Evolutionary conservation across 2,888 invertebrate species (phyloP).

Genomic region (Mythimna ferrago): DNA sequence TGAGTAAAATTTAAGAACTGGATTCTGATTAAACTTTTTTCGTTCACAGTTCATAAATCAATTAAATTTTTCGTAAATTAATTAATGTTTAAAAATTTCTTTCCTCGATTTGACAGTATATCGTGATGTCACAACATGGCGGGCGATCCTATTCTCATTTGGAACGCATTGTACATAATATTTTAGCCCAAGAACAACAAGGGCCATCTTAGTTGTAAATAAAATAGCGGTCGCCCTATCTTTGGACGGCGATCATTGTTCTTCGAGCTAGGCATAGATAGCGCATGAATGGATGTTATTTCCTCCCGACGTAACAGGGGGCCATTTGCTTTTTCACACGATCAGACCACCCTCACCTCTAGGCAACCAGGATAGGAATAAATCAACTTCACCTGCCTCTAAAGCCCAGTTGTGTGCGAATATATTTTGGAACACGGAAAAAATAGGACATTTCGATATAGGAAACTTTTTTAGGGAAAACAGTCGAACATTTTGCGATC

Average conservation of each 20-base stretch:
- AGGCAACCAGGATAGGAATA: conserved; percentile 74
- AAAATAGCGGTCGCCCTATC: conserved; percentile 59
- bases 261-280: conserved; percentile 68
- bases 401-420: conserved; percentile 37
- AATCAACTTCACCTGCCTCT: conserved; percentile 65
- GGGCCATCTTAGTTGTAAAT: conserved; percentile 47
- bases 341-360: conserved; percentile 63
- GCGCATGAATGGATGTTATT: conserved; percentile 72
- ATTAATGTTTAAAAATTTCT: too few relatives aligned
- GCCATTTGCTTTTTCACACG: conserved; percentile 71
- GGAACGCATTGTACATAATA: background rate
- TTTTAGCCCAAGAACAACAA: conserved; percentile 32
- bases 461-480: background rate
- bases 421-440: conserved; percentile 18
- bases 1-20: too few relatives aligned
- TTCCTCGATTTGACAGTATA: too few relatives aligned
- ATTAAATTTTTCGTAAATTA: too few relatives aligned
- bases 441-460: conserved; percentile 11
- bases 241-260: conserved; percentile 69
- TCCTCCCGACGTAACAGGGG: conserved; percentile 67
- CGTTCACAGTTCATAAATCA: too few relatives aligned
- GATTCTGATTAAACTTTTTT: too few relatives aligned
- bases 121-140: too few relatives aligned
- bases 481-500: background rate
- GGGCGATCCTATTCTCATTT: too few relatives aligned